Evolutionary conservation across 2,113 vertebrate species (phyloP).

Genomic region (Coptodon bakossiorum): DNA sequence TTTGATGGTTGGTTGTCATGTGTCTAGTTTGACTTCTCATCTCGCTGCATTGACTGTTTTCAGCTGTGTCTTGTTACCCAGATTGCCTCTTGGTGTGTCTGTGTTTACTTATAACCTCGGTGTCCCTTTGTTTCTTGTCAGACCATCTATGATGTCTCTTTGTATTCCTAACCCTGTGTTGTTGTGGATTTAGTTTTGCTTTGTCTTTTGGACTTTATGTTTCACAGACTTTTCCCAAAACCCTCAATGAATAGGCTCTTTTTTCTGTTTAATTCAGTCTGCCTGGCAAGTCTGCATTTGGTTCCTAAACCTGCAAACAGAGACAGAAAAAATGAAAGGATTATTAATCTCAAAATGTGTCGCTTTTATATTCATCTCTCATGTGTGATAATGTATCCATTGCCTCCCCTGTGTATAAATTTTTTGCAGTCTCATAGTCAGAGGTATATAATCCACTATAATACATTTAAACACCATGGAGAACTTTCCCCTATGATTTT

Average conservation of each 20-base stretch:
- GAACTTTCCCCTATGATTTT: background rate
- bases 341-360: background rate
- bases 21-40: background rate
- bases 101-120: background rate
- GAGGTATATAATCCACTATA: background rate
- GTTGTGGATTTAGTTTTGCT: background rate
- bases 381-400: background rate
- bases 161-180: background rate
- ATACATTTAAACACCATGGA: background rate
- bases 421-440: background rate
- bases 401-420: background rate
- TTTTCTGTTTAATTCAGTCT: background rate
- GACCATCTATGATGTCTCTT: too few relatives aligned
- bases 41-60: background rate
- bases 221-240: background rate
- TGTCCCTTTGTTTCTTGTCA: background rate
- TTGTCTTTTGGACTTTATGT: background rate
- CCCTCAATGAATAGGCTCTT: background rate
- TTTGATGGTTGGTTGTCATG: background rate
- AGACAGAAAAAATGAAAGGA: background rate
- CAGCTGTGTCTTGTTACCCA: background rate
- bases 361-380: background rate
- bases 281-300: background rate
- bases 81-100: background rate
- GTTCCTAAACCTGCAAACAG: background rate